A percentile compares a stretch with the other conserved stretches of the same genome.
Evolutionary conservation across 2,888 invertebrate genomes (phyloP).

Genomic region (Cantharis rustica): DNA sequence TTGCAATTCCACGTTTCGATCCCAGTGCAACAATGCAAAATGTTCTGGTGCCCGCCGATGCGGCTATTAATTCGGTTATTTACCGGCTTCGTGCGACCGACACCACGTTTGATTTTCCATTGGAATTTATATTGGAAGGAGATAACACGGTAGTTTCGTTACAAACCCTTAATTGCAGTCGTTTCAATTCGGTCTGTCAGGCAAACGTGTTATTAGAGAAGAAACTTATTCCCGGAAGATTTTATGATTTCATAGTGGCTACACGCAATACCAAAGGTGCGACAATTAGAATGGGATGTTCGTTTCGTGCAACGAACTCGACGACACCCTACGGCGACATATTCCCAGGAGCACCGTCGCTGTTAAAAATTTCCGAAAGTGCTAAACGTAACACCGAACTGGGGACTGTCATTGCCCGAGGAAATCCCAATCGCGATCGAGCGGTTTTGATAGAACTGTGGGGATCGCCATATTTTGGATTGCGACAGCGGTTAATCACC

Average conservation of each 20-base stretch:
- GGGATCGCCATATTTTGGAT: slow-evolving; percentile 78
- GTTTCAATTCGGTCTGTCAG: slow-evolving; percentile 87
- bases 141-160: slow-evolving; percentile 78
- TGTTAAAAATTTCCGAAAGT: slow-evolving; percentile 52
- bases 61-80: slow-evolving; percentile 81
- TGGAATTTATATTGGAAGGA: slow-evolving; percentile 78
- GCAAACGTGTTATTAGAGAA: slow-evolving; percentile 82
- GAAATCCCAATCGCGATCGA: slow-evolving; percentile 77
- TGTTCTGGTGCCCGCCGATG: slow-evolving; percentile 82
- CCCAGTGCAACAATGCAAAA: slow-evolving; percentile 81
- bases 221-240: slow-evolving; percentile 78
- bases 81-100: slow-evolving; percentile 87
- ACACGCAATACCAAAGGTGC: slow-evolving; percentile 74
- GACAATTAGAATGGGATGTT: slow-evolving; percentile 27
- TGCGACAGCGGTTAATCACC: slow-evolving; percentile 76
- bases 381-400: slow-evolving; percentile 73
- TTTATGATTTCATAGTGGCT: slow-evolving; percentile 77
- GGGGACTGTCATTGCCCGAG: slow-evolving; percentile 80
- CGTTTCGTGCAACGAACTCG: slow-evolving; percentile 73
- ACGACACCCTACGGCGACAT: slow-evolving; percentile 82
- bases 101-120: slow-evolving; percentile 85
- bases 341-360: slow-evolving; percentile 72
- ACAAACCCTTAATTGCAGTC: slow-evolving; percentile 81
- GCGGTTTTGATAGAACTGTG: slow-evolving; percentile 83
- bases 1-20: slow-evolving; percentile 79